Conservation (phyloP, 2,797 vertebrate genomes). For the Eulemur albifrons region DNA sequence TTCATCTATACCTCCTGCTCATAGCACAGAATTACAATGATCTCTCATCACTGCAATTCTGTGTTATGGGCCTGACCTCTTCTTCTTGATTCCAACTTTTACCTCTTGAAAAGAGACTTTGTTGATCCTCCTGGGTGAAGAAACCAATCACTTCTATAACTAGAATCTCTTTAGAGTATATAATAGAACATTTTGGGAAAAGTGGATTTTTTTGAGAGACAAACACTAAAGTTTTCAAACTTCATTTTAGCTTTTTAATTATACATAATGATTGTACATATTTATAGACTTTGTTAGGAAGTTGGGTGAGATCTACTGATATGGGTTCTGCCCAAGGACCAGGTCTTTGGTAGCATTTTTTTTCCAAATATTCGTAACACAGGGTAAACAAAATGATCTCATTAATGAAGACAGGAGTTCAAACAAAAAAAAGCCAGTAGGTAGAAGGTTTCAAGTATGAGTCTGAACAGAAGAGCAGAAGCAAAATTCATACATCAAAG, state of each 20-base stretch:
- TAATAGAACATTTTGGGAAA: neutral
- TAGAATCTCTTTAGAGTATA: neutral
- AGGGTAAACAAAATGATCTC: neutral
- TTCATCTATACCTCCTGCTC: neutral
- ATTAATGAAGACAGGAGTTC: neutral
- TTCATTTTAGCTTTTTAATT: neutral
- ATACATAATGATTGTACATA: neutral
- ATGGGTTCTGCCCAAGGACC: neutral
- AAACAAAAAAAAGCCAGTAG: neutral
- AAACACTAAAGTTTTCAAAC: neutral
- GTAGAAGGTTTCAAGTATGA: neutral
- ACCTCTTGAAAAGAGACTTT: neutral
- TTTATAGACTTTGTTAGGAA: neutral
- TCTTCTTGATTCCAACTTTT: neutral
- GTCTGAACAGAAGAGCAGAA: neutral
- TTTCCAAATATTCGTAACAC: neutral
- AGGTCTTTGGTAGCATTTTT: neutral
- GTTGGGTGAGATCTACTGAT: neutral
- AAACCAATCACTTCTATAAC: neutral
- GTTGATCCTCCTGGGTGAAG: fast-evolving
- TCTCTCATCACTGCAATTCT: neutral
- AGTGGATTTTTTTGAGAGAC: neutral
- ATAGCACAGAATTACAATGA: neutral
- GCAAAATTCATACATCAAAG: neutral
- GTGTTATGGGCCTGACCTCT: neutral